phyloP scores from a whole-genome alignment of 2,888 invertebrate genomes.

The Eupithecia pulchellata region DNA sequence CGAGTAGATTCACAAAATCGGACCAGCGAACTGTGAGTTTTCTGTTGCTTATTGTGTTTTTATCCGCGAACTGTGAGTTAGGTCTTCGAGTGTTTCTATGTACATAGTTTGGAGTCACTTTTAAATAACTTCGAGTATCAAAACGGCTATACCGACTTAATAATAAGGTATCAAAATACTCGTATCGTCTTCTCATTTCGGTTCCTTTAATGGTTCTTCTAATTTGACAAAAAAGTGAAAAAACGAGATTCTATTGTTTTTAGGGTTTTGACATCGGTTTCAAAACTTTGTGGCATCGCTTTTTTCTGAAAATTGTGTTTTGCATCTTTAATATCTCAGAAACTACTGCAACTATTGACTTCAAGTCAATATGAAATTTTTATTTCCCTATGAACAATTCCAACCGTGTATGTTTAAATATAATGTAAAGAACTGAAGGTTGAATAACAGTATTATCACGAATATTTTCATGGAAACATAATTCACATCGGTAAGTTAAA shows the following conservation, averaged over 20 bases:
- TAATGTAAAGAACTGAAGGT: constrained; percentile 20
- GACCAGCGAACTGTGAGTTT: not conserved
- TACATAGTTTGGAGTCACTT: not conserved
- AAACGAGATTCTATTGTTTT: too few relatives aligned
- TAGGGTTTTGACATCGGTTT: too few relatives aligned
- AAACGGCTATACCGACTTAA: not conserved
- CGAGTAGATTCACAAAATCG: not conserved
- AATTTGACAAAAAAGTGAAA: too few relatives aligned
- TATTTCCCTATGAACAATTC: not conserved
- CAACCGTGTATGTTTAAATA: constrained; percentile 3
- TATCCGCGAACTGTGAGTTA: not conserved
- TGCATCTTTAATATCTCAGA: too few relatives aligned
- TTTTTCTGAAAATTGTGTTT: too few relatives aligned
- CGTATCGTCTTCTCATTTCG: not conserved
- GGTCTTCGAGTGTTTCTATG: not conserved
- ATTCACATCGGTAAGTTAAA: constrained; percentile 20
- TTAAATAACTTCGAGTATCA: not conserved
- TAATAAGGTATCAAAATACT: not conserved
- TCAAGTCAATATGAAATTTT: too few relatives aligned
- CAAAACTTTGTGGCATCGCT: too few relatives aligned
- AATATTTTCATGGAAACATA: constrained; percentile 19
- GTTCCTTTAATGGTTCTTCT: too few relatives aligned
- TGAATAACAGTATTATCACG: constrained; percentile 31
- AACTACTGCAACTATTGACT: too few relatives aligned
- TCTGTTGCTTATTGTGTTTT: not conserved